Evolutionary conservation across 2,888 invertebrate species (phyloP).

Genomic region (Cynaeus angustus): DNA sequence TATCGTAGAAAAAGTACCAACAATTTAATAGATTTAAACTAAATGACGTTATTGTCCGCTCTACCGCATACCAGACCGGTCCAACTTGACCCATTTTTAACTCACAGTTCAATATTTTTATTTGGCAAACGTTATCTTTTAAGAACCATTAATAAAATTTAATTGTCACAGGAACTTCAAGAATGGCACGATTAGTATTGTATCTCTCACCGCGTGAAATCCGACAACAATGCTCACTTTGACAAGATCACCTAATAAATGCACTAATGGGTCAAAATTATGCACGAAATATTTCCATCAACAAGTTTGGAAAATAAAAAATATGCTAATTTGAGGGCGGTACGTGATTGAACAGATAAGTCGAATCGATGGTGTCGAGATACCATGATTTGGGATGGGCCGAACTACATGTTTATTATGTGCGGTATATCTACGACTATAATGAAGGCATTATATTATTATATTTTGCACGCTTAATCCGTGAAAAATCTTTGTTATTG

Average conservation of each 20-base stretch:
- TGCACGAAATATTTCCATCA: slow-evolving; percentile 38
- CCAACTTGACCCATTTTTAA: slow-evolving; percentile 14
- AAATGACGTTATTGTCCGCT: neutral
- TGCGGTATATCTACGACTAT: slow-evolving; percentile 44
- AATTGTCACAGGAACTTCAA: slow-evolving; percentile 5
- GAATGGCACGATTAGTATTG: slow-evolving; percentile 10
- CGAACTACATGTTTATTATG: slow-evolving; percentile 49
- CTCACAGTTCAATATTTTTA: slow-evolving; percentile 4
- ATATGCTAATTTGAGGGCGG: slow-evolving; percentile 61
- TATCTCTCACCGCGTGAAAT: slow-evolving; percentile 6
- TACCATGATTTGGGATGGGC: slow-evolving; percentile 57
- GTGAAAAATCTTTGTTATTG: slow-evolving; percentile 56
- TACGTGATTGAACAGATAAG: slow-evolving; percentile 48
- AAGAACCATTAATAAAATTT: slow-evolving; percentile 20
- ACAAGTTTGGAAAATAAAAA: slow-evolving; percentile 39
- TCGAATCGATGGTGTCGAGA: slow-evolving; percentile 57
- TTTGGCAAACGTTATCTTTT: slow-evolving; percentile 8
- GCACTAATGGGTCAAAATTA: slow-evolving; percentile 20
- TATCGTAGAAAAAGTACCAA: neutral
- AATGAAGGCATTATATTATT: slow-evolving; percentile 63
- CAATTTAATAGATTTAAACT: neutral
- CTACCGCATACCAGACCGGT: neutral
- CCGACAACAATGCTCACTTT: slow-evolving; percentile 15
- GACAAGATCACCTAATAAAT: slow-evolving; percentile 13
- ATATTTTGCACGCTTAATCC: slow-evolving; percentile 61